Evolutionary conservation across 2,888 invertebrate species (phyloP), one percentile per base, ranked within the genome.

Genomic region (Caenorhabditis virilis): DNA sequence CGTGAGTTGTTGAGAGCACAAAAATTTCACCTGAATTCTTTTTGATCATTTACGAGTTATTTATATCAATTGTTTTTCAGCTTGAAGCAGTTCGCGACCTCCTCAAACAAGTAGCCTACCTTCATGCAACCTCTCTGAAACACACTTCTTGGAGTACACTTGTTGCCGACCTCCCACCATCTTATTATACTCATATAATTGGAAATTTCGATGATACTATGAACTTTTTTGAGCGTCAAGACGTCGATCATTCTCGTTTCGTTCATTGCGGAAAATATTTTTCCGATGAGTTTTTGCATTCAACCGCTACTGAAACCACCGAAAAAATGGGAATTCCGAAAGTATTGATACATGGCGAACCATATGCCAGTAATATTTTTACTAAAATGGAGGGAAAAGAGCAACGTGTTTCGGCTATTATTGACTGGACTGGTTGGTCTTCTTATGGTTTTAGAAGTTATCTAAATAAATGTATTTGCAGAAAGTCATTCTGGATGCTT

Each of bases 401-500:
- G 11, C 65, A 76, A 23, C 27, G 57, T n/a, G 61, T 77, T 20
- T 52, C 49, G 7, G 72, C 74, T 18, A 22, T 79, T 22, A 75
- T 78, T 50, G 79, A 79, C 51, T 79, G 78, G 78, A 76, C 78
- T 18, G 73, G 78, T 78, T 41, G 9, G 72, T 49, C 9, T 25
- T 25, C 3, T 27, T 27, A 16, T 5, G 35, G 27, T n/a, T 27
- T 15, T 15, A 42, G 15, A 25, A 30, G 30, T 30, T 15, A 18
- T 9, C 18, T 16, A 16, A 16, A 36, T 9, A 49, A 36, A 36
- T 2, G 48, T 18, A 38, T 15, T 58, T 72, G 38, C 45, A 79
- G 80, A 73, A 45, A 68, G 76, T 13, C 80, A 80, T 60, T 75
- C 77, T 5, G 80, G 80, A 9, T 80, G 80, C 45, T 79, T 77